Percentiles rank a stretch among this genome's conserved stretches.
Conservation (phyloP, 2,113 vertebrate species). For the Toxotes chatareus region DNA sequence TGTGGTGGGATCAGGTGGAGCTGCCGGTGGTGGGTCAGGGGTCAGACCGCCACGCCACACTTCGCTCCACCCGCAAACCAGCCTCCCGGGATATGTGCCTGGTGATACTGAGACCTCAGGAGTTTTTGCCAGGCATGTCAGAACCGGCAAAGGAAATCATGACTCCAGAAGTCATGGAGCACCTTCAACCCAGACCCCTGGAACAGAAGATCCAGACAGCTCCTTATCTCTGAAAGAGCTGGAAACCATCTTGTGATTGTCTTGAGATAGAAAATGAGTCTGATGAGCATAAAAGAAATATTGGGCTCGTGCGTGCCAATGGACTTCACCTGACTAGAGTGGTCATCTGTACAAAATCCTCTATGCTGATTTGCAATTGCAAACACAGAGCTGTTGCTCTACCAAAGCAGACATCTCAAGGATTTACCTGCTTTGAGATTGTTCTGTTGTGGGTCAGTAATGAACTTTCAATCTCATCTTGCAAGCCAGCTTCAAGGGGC, state of each 20-base stretch:
- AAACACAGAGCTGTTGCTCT: background rate
- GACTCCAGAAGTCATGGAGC: constrained; percentile 30
- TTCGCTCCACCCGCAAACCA: constrained; percentile 56
- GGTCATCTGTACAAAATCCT: background rate
- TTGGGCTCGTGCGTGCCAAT: background rate
- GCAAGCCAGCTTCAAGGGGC: too few relatives aligned
- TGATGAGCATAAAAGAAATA: background rate
- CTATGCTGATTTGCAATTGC: background rate
- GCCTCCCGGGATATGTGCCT: constrained; percentile 59
- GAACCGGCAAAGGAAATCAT: constrained; percentile 18
- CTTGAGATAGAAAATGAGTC: background rate
- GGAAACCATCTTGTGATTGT: constrained; percentile 80
- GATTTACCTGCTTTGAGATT: background rate
- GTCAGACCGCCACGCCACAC: constrained; percentile 48
- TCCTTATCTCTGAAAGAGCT: constrained; percentile 73
- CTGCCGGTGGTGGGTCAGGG: constrained; percentile 22
- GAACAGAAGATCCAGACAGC: constrained; percentile 53
- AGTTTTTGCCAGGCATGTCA: constrained; percentile 39
- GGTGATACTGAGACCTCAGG: constrained; percentile 57
- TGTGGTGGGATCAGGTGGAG: constrained; percentile 38
- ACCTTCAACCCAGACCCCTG: constrained; percentile 3
- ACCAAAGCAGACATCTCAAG: background rate
- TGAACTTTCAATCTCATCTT: background rate
- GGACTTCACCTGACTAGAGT: background rate
- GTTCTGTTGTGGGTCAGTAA: background rate